Base-by-base conservation (phyloP, 2,888 invertebrate genomes). In the Poecilus cupreus region DNA sequence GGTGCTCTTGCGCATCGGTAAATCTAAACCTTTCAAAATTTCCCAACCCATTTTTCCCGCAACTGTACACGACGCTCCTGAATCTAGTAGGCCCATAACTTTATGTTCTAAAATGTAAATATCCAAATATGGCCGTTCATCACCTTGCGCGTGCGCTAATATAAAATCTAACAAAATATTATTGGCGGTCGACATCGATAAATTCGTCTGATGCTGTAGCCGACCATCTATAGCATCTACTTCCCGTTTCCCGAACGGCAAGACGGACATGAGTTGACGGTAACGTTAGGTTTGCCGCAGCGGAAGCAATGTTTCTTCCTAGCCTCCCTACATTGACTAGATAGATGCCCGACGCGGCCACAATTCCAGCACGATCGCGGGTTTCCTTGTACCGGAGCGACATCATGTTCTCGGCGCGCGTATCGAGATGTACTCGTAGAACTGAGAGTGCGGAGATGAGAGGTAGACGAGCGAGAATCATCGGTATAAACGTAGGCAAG, bases 101-200 rank as follows among this genome's bases (percentile, higher is more conserved):
- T 13, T 10, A 24, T 60, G 39, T 13, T 70, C 82, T 18, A 80
- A 77, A 37, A 82, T 74, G 16, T 11, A 32, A 0, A 83, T 37
- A 43, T 82, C 57, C 8, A 82, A 22, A 79, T 82, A 82, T 0
- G 82, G 83, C 10, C 82, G 57, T 51, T 81, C 74, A 26, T 74
- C 68, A 0, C 78, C 60, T 4, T 24, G 13, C 0, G 49, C 74
- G 24, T 78, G 57, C 8, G 78, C n/a, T 11, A 82, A 39, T 43
- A 82, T 64, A 32, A 72, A 82, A 51, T 82, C 78, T 10, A 78
- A 37, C 10, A 82, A 13, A 10, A 22, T 3, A 2, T 43, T 51
- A n/a, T n/a, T n/a, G n/a, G n/a, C n/a, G n/a, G n/a, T n/a, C n/a
- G n/a, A n/a, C n/a, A n/a, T n/a, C n/a, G n/a, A n/a, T n/a, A n/a